phyloP scores from a whole-genome alignment of 2,888 invertebrate species.

The Cerastis rubricosa region DNA sequence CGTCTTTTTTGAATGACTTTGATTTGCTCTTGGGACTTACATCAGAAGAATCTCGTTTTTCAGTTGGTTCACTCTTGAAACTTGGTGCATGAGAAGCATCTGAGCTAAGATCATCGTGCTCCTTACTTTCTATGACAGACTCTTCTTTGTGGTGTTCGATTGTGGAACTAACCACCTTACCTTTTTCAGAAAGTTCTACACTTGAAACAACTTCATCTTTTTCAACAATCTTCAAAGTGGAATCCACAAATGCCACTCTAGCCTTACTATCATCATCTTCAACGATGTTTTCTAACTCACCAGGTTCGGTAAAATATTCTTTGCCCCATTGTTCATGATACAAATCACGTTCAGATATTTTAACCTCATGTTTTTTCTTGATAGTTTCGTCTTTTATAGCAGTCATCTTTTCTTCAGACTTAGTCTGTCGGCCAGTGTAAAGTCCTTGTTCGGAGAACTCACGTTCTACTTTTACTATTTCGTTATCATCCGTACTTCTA shows the following conservation, averaged over 20 bases:
- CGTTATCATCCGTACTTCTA: conserved; percentile 85
- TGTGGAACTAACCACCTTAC: conserved; percentile 87
- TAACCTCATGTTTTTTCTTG: conserved; percentile 88
- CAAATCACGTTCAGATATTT: conserved; percentile 89
- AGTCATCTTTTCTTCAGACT: conserved; percentile 89
- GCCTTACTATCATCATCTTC: conserved; percentile 85
- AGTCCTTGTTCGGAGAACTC: conserved; percentile 87
- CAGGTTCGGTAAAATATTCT: conserved; percentile 89
- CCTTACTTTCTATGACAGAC: conserved; percentile 88
- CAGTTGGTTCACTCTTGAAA: conserved; percentile 85
- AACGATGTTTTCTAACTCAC: conserved; percentile 85
- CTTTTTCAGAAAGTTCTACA: conserved; percentile 86
- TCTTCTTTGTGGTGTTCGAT: conserved; percentile 88
- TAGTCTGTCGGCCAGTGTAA: conserved; percentile 86
- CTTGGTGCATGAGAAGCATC: conserved; percentile 88
- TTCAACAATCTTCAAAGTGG: conserved; percentile 85
- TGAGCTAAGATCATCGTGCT: conserved; percentile 87
- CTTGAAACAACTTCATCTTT: conserved; percentile 87
- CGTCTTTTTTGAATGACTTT: conserved; percentile 87
- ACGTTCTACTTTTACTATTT: conserved; percentile 84
- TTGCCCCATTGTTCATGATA: conserved; percentile 90
- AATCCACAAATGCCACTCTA: conserved; percentile 86
- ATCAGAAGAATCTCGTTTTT: conserved; percentile 84
- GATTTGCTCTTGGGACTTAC: conserved; percentile 87
- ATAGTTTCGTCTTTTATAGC: conserved; percentile 87